phyloP scores from a whole-genome alignment of 2,113 vertebrate genomes.

The Hypomesus transpacificus region DNA sequence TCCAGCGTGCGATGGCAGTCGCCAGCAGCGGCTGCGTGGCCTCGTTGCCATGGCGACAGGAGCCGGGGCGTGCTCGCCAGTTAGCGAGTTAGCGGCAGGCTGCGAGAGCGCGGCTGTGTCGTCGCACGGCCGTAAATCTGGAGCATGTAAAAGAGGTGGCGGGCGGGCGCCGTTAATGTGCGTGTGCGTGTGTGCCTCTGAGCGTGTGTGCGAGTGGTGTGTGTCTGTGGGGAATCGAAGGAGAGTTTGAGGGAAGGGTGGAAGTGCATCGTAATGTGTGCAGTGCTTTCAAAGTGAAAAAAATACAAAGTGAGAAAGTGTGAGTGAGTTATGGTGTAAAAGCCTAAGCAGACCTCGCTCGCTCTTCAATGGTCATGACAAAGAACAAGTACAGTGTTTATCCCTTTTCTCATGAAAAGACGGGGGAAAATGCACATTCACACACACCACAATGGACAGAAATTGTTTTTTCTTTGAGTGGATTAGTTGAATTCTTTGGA shows the following conservation, averaged over 20 bases:
- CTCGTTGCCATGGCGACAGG: constrained; percentile 80
- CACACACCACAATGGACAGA: constrained; percentile 5
- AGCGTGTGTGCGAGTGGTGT: neutral
- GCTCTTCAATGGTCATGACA: constrained; percentile 75
- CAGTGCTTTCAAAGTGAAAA: too few species aligned
- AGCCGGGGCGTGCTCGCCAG: constrained; percentile 70
- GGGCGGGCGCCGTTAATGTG: constrained; percentile 53
- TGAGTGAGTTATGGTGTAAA: constrained; percentile 54
- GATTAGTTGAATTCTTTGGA: too few species aligned
- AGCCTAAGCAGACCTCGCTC: constrained; percentile 68
- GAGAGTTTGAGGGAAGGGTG: neutral
- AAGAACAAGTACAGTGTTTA: constrained; percentile 66
- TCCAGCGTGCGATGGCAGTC: constrained; percentile 74
- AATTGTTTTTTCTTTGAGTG: too few species aligned
- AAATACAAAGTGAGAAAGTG: neutral
- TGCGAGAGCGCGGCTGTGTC: constrained; percentile 55
- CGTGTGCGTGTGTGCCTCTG: neutral
- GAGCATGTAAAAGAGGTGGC: constrained; percentile 75
- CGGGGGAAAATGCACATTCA: constrained; percentile 25
- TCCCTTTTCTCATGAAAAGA: constrained; percentile 23
- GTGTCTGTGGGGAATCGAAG: neutral
- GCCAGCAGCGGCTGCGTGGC: constrained; percentile 73
- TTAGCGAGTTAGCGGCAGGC: constrained; percentile 74
- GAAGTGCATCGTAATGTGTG: too few species aligned
- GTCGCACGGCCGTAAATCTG: constrained; percentile 83